Evolutionary conservation across 2,888 invertebrate species (phyloP).

Genomic region (Tachystola acroxantha): DNA sequence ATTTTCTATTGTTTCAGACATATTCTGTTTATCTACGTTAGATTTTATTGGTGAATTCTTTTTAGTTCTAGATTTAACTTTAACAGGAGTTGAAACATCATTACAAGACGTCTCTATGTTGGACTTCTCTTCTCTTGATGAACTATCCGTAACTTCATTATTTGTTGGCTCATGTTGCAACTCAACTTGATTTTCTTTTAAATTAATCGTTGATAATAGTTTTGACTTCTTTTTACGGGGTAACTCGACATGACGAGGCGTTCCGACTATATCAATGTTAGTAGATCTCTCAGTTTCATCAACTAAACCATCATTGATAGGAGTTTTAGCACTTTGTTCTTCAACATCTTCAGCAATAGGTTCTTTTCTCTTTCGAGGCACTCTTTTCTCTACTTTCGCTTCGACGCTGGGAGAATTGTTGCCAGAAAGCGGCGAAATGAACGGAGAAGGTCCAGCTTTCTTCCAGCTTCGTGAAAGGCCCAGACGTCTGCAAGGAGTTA

Average conservation of each 20-base stretch:
- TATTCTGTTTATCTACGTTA: neutral
- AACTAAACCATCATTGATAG: conserved; percentile 2
- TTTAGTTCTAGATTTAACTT: conserved; percentile 26
- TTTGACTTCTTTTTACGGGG: conserved; percentile 46
- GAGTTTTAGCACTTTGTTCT: conserved; percentile 10
- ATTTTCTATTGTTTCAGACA: conserved; percentile 11
- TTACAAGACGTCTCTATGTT: too few species aligned
- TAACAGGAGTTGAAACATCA: conserved; percentile 21
- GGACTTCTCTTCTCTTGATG: neutral
- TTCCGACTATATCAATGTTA: conserved; percentile 18
- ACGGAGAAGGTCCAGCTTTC: conserved; percentile 53
- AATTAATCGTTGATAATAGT: conserved; percentile 10
- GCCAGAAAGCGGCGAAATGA: conserved; percentile 45
- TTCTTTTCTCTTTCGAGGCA: conserved; percentile 41
- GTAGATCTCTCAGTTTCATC: conserved; percentile 11
- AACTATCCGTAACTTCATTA: neutral
- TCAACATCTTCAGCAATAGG: conserved; percentile 21
- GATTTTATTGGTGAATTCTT: conserved; percentile 3
- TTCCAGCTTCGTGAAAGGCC: conserved; percentile 71
- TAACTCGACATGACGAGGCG: conserved; percentile 40
- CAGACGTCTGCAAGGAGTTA: conserved; percentile 74
- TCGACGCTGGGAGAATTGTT: conserved; percentile 25
- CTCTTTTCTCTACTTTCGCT: conserved; percentile 23
- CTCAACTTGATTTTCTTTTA: neutral
- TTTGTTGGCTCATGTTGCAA: neutral